These are phyloP conservation scores for Mythimna ferrago DNA, from an alignment of 2,888 invertebrate genomes.

Conservation along the genomic window DNA sequence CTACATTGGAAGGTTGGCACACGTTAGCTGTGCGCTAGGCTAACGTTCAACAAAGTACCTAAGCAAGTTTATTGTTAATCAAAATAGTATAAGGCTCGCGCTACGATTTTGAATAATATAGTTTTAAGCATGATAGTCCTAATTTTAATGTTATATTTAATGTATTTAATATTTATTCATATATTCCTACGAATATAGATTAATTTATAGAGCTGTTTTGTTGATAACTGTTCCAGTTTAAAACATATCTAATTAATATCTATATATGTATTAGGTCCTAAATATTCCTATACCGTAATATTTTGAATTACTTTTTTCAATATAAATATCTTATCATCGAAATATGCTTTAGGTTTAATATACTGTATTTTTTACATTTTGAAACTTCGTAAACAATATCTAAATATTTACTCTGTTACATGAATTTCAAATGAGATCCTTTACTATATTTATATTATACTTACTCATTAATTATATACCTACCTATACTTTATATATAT, in stretches of 20 bases:
- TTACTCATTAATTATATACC: background rate
- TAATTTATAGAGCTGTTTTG: constrained; percentile 26
- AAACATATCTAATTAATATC: constrained; percentile 42
- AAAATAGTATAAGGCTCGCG: constrained; percentile 40
- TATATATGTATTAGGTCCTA: constrained; percentile 6
- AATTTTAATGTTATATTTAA: constrained; percentile 28
- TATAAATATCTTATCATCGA: constrained; percentile 38
- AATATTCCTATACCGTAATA: constrained; percentile 8
- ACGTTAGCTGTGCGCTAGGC: constrained; percentile 28
- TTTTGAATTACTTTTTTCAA: constrained; percentile 1
- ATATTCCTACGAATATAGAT: constrained; percentile 31
- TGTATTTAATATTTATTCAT: constrained; percentile 22
- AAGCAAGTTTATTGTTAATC: constrained; percentile 47
- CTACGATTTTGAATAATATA: constrained; percentile 39
- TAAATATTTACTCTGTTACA: constrained; percentile 24
- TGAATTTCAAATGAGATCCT: constrained; percentile 17
- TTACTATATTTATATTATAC: constrained; percentile 11
- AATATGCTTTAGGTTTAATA: constrained; percentile 37
- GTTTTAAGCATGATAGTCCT: constrained; percentile 39
- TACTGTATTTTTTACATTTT: constrained; percentile 29
- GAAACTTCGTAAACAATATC: constrained; percentile 13
- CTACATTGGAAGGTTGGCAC: constrained; percentile 20
- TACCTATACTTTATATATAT: constrained; percentile 11
- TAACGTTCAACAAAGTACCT: constrained; percentile 32
- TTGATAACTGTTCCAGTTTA: constrained; percentile 45